A percentile compares a stretch with the other conserved stretches of the same genome.
These are phyloP conservation scores for Pyrocephalus nanus DNA, from an alignment of 2,797 vertebrate species.

Conservation along the genomic window DNA sequence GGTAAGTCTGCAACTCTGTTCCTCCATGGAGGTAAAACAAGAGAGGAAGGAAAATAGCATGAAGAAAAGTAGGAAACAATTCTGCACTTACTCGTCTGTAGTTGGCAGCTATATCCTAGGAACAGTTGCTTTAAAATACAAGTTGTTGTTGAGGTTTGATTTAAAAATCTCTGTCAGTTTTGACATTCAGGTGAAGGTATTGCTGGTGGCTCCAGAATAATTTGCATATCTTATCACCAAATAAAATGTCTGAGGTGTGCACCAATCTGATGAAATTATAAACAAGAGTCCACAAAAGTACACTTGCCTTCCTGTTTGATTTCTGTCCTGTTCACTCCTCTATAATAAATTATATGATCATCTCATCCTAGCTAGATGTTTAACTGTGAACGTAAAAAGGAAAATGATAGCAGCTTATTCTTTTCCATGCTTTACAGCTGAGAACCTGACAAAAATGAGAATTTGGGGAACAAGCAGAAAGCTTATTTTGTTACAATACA, in stretches of 20 bases:
- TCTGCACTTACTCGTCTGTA: slow-evolving; percentile 19
- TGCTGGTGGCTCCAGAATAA: slow-evolving; percentile 67
- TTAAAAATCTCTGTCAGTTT: slow-evolving; percentile 72
- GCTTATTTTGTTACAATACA: not conserved
- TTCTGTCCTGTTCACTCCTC: slow-evolving; percentile 51
- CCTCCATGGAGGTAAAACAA: not conserved
- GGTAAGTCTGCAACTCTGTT: not conserved
- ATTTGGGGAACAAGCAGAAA: not conserved
- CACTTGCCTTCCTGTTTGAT: slow-evolving; percentile 61
- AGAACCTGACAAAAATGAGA: slow-evolving; percentile 18
- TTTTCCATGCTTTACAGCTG: slow-evolving; percentile 14
- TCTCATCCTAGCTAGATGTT: slow-evolving; percentile 58
- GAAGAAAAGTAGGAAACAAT: not conserved
- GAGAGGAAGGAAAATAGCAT: not conserved
- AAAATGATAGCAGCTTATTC: slow-evolving; percentile 64
- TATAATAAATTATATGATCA: slow-evolving; percentile 69
- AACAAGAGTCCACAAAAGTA: slow-evolving; percentile 68
- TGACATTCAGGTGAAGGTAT: slow-evolving; percentile 73
- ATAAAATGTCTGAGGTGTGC: slow-evolving; percentile 68
- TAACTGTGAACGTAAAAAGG: slow-evolving; percentile 63
- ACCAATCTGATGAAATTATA: slow-evolving; percentile 74
- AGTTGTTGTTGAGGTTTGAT: slow-evolving; percentile 59
- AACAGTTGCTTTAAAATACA: slow-evolving; percentile 29
- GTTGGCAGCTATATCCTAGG: slow-evolving; percentile 3
- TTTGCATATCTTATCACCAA: slow-evolving; percentile 72